Evolutionary conservation across 2,888 invertebrate genomes (phyloP), one percentile per base, ranked within the genome.

Genomic region (Chloromyia formosa): DNA sequence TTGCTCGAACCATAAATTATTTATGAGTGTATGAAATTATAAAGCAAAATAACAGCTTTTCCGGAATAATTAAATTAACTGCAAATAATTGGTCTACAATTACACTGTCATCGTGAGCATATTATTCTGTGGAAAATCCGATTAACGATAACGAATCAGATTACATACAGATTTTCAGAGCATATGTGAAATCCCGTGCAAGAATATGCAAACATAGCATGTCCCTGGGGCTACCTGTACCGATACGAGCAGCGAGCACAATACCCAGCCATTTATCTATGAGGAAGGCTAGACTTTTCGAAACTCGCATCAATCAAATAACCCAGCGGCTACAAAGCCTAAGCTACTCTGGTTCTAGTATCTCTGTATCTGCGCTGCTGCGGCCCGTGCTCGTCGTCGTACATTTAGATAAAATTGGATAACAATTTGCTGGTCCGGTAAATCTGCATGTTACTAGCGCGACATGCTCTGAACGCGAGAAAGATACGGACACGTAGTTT

Each of bases 11-110:
- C 62, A 62, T 62, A 35, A 62, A 62, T 42, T 42, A 42, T 62
- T 35, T 18, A 62, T 62, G n/a, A 62, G 5, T 62, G 18, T 5
- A 20, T 49, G 20, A 4, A 22, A 12, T 49, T 49, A 66, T 45
- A 18, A 18, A 49, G 45, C 10, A 22, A 66, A 66, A 45, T 66
- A 45, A 42, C 66, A 49, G 66, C 66, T 49, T 66, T 35, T 66
- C 22, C 22, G 3, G 66, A 49, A n/a, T 49, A 66, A 66, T 45
- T 66, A 66, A 66, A 66, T 66, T 49, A 66, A 22, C 66, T 66
- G 66, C 49, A n/a, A 66, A 66, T 66, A 66, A 66, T 66, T 66
- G 66, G 62, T 23, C 62, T 62, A 69, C 53, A 69, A 69, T 69
- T 69, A 69, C 68, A 53, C 53, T 53, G 68, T 69, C 54, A 69